Conservation (phyloP, 2,888 invertebrate genomes). For the Leucoma salicis region DNA sequence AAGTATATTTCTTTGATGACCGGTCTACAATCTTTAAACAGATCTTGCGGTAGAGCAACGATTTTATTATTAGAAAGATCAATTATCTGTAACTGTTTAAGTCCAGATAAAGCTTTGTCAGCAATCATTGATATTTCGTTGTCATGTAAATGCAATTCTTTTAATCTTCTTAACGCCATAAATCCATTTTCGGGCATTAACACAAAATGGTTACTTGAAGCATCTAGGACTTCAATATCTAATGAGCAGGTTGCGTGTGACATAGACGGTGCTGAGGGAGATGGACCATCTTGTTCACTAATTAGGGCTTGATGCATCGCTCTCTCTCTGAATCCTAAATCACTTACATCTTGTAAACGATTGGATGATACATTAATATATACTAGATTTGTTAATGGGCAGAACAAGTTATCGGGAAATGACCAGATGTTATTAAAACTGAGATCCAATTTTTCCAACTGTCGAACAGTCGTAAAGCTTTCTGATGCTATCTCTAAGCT, state of each 20-base stretch:
- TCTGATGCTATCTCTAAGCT: slow-evolving; percentile 91
- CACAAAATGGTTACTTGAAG: slow-evolving; percentile 92
- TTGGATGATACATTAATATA: slow-evolving; percentile 93
- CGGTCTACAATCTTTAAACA: slow-evolving; percentile 90
- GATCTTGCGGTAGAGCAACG: slow-evolving; percentile 91
- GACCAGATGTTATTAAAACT: slow-evolving; percentile 95
- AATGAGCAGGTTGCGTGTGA: slow-evolving; percentile 85
- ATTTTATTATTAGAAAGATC: slow-evolving; percentile 96
- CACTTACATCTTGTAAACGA: slow-evolving; percentile 92
- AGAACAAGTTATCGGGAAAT: slow-evolving; percentile 92
- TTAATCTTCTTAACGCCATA: slow-evolving; percentile 88
- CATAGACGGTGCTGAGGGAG: slow-evolving; percentile 61
- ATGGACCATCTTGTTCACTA: slow-evolving; percentile 81
- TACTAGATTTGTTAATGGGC: slow-evolving; percentile 89
- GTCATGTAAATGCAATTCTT: slow-evolving; percentile 91
- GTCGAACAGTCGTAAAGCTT: slow-evolving; percentile 88
- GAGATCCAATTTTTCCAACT: slow-evolving; percentile 91
- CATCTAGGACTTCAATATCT: slow-evolving; percentile 91
- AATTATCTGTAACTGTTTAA: slow-evolving; percentile 91
- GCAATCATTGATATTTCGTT: slow-evolving; percentile 95
- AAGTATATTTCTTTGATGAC: slow-evolving; percentile 94
- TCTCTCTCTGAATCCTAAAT: slow-evolving; percentile 91
- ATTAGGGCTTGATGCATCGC: slow-evolving; percentile 84
- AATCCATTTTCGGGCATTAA: slow-evolving; percentile 92
- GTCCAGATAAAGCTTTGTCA: slow-evolving; percentile 90